Base-by-base conservation (phyloP, 2,797 vertebrate genomes). In the Xenops minutus region DNA sequence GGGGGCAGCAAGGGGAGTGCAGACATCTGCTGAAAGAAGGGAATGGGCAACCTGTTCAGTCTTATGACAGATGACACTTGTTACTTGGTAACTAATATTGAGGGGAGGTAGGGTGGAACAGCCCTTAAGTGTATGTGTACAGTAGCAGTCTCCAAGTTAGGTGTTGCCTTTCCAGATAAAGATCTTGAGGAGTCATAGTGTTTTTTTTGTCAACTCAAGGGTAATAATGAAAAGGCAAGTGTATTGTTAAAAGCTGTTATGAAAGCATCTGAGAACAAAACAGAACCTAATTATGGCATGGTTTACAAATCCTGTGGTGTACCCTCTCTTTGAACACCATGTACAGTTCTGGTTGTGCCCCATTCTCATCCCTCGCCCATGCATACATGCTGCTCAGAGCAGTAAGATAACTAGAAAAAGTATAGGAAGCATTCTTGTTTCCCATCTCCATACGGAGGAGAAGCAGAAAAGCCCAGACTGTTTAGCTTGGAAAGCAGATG, bases 171-270 rank as follows among this genome's bases (percentile, higher is more conserved):
- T 88, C n/a, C 32, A 68, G 85, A 80, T 91, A 68, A 71, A 92
- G 75, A 77, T 95, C 82, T 85, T 56, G 68, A 48, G 49, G 56
- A 92, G 48, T 80, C n/a, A 19, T 32, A 59, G 52, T 64, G 43
- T 73, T 95, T 63, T 92, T 92, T 80, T 67, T 51, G 82, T 92
- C 64, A 85, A 9, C 61, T 88, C 34, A 23, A 5, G 82, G 59
- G 48, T 89, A 91, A 87, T 63, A 74, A 80, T 61, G 61, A 92
- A 85, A 94, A 91, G 27, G 78, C 81, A 88, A 88, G 44, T 67
- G 56, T 82, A 74, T 94, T 93, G 94, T 96, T 93, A 91, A 74
- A 89, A 94, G 89, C 85, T 91, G 75, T 95, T 95, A 87, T 54
- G 75, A 93, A 95, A 89, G 81, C 68, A 54, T 91, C 82, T 14